phyloP scores from a whole-genome alignment of 2,888 invertebrate species.

The Spodoptera exigua region DNA sequence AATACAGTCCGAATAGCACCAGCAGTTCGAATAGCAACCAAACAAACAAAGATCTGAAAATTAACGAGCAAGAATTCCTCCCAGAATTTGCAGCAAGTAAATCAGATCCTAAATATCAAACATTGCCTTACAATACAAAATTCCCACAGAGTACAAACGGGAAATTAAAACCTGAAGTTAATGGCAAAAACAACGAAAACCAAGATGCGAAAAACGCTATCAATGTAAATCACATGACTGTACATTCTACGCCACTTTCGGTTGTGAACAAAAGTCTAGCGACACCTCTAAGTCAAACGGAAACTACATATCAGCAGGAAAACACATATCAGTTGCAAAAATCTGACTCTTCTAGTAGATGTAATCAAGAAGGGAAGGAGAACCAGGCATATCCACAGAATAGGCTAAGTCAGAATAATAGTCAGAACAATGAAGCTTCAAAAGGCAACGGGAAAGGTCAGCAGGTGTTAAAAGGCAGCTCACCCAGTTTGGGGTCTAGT shows the following conservation, averaged over 20 bases:
- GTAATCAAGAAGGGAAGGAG: constrained; percentile 88
- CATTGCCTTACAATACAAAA: constrained; percentile 96
- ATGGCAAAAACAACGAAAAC: constrained; percentile 77
- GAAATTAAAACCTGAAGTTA: constrained; percentile 79
- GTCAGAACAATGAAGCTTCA: constrained; percentile 78
- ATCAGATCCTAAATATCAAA: constrained; percentile 97
- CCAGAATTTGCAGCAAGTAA: constrained; percentile 94
- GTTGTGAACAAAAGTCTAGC: constrained; percentile 91
- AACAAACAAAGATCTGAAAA: constrained; percentile 84
- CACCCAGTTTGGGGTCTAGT: constrained; percentile 80
- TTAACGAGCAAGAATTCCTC: constrained; percentile 88
- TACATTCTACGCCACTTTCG: constrained; percentile 87
- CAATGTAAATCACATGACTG: constrained; percentile 88
- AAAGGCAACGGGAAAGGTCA: constrained; percentile 75
- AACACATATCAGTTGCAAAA: constrained; percentile 88
- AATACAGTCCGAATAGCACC: constrained; percentile 89
- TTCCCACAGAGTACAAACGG: constrained; percentile 91
- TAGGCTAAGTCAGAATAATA: constrained; percentile 83
- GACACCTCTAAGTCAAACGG: constrained; percentile 90
- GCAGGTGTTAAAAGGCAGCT: constrained; percentile 78
- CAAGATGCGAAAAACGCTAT: constrained; percentile 78
- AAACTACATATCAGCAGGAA: constrained; percentile 87
- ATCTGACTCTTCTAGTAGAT: constrained; percentile 86
- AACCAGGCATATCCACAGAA: constrained; percentile 88
- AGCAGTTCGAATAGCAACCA: constrained; percentile 87